These are phyloP conservation scores for Cyrtonyx montezumae DNA, from an alignment of 2,113 vertebrate genomes.

Conservation along the genomic window DNA sequence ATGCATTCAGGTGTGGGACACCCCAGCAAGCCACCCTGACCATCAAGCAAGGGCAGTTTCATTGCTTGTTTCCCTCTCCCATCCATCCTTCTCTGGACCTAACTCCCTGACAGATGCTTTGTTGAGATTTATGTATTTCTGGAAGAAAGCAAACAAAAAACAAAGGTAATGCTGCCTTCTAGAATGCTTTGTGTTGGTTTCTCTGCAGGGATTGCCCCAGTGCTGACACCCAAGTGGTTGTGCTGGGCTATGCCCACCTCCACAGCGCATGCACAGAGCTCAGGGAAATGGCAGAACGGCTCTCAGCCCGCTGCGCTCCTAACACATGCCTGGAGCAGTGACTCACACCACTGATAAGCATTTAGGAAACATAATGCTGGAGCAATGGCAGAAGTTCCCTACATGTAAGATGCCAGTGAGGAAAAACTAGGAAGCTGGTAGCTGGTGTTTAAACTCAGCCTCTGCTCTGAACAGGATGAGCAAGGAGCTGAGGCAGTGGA, in stretches of 20 bases:
- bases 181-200: not conserved
- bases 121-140: not conserved
- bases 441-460: not conserved
- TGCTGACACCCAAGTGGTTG: not conserved
- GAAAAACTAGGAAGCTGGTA: not conserved
- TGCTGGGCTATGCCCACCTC: not conserved
- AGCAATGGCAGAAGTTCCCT: not conserved
- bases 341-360: not conserved
- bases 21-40: not conserved
- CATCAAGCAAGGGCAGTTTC: not conserved
- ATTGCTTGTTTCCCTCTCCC: not conserved
- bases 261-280: accelerated
- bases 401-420: not conserved
- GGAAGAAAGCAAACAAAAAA: not conserved
- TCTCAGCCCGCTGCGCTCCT: not conserved
- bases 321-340: not conserved
- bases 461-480: not conserved
- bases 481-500: no score
- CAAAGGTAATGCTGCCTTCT: not conserved
- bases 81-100: not conserved
- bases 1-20: not conserved
- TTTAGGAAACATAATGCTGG: not conserved
- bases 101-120: not conserved
- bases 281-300: not conserved
- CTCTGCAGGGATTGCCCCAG: not conserved